Evolutionary conservation across 1,140 invertebrate genomes (phyloP).

Genomic region (Nasonia giraulti): DNA sequence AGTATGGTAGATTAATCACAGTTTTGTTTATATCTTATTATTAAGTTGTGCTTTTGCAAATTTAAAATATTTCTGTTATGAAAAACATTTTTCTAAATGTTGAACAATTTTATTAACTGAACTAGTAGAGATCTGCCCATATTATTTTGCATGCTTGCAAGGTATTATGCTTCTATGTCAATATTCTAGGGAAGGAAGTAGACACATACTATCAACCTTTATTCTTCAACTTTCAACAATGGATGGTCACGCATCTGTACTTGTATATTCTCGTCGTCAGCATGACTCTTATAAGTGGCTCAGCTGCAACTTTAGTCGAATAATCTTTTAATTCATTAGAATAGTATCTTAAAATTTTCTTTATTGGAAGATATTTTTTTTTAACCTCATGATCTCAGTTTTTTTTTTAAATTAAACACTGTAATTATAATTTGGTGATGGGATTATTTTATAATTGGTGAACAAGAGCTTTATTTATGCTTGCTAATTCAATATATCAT

Average conservation of each 20-base stretch:
- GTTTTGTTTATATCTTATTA: neutral
- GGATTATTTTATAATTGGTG: conserved; percentile 12
- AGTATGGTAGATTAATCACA: neutral
- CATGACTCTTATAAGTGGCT: conserved; percentile 63
- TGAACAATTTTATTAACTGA: neutral
- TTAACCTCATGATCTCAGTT: neutral
- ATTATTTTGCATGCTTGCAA: conserved; percentile 63
- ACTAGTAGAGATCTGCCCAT: conserved; percentile 24
- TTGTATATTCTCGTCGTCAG: conserved; percentile 65
- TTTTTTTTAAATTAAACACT: neutral
- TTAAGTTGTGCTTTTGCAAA: neutral
- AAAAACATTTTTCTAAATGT: too few relatives aligned
- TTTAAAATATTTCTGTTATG: neutral
- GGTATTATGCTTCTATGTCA: conserved; percentile 67
- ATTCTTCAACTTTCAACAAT: conserved; percentile 61
- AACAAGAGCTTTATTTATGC: conserved; percentile 39
- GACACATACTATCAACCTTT: conserved; percentile 65
- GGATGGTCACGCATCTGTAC: conserved; percentile 59
- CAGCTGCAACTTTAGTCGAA: neutral
- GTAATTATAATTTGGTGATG: conserved; percentile 40
- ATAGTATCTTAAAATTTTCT: conserved; percentile 14
- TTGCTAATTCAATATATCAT: conserved; percentile 33
- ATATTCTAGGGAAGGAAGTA: conserved; percentile 73
- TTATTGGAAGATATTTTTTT: neutral
- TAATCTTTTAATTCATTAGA: conserved; percentile 5